Base-by-base conservation (phyloP, 2,797 vertebrate species). In the Tenualosa thibaudeaui region DNA sequence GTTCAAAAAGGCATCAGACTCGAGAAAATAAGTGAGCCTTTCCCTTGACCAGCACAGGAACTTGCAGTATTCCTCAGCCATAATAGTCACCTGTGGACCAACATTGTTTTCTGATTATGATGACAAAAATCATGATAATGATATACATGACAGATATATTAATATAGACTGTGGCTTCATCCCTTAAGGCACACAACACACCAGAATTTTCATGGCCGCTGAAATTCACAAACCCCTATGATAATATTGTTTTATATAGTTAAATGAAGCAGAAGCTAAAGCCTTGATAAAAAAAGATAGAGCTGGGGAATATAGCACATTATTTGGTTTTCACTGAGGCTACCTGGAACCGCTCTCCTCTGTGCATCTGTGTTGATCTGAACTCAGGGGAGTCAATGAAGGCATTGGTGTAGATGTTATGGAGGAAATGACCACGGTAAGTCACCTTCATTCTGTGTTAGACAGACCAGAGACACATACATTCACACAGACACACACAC, bases 301-400 rank as follows among this genome's bases (percentile, higher is more conserved):
- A 26, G 13, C 24, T 15, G 26, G 8, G 31, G 13, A 24, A 15
- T 68, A 10, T 4, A 13, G 58, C 62, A 68, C 62, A 24, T 68
- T 4, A 15, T 26, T 62, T 60, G 4, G 56, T 12, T 3, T 26
- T 26, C n/a, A 24, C 22, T 62, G 60, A n/a, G 22, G n/a, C 84
- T 96, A 99, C 98, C 98, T 99, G 98, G 91, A 99, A 99, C 92
- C 96, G 98, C 90, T 99, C 97, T 86, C 97, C 98, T 92, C 96
- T 93, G 92, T 99, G 96, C 96, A 99, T 96, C 91, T 98, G 96
- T 0, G 98, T 99, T 89, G 98, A 98, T 89, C 98, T 96, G 94
- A 99, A 99, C 94, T 99, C 98, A 65, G 98, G 98, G 84, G 98
- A 99, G 94, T 99, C 98, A 88, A 99, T 97, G 93, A 99, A 99